Percentiles rank a stretch among this genome's conserved stretches.
Conservation (phyloP, 2,888 invertebrate species). For the Tridacna gigas region DNA sequence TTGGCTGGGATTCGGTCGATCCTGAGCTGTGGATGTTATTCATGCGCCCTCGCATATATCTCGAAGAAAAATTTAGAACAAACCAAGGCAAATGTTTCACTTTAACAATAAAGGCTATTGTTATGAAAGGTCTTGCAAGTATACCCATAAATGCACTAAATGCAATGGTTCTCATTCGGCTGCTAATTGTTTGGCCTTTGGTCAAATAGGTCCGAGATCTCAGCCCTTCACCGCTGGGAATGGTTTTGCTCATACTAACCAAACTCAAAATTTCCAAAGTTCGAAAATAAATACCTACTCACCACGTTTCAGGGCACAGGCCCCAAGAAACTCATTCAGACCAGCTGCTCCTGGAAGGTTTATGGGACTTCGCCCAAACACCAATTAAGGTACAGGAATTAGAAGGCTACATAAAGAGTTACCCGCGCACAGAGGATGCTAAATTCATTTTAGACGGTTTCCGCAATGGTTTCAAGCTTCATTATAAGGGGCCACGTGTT, state of each 20-base stretch:
- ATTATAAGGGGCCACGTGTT: not conserved
- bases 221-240: not conserved
- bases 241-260: not conserved
- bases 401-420: not conserved
- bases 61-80: not conserved
- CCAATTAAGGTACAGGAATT: conserved; percentile 11
- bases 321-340: not conserved
- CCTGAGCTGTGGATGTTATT: conserved; percentile 5
- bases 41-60: not conserved
- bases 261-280: not conserved
- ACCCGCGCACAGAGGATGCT: not conserved
- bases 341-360: conserved; percentile 2
- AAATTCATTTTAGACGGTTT: conserved; percentile 7
- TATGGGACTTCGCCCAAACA: conserved; percentile 13
- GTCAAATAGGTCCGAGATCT: not conserved
- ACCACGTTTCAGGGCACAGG: conserved; percentile 1
- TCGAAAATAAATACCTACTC: not conserved
- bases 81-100: conserved; percentile 5
- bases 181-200: not conserved
- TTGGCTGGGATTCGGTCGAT: not conserved
- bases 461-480: conserved; percentile 16
- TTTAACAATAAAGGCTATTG: conserved; percentile 13
- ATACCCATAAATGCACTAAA: conserved; percentile 10
- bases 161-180: not conserved
- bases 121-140: not conserved